A percentile compares a stretch with the other conserved stretches of the same genome.
Conservation (phyloP, 2,113 vertebrate species). For the Phrynosoma platyrhinos region DNA sequence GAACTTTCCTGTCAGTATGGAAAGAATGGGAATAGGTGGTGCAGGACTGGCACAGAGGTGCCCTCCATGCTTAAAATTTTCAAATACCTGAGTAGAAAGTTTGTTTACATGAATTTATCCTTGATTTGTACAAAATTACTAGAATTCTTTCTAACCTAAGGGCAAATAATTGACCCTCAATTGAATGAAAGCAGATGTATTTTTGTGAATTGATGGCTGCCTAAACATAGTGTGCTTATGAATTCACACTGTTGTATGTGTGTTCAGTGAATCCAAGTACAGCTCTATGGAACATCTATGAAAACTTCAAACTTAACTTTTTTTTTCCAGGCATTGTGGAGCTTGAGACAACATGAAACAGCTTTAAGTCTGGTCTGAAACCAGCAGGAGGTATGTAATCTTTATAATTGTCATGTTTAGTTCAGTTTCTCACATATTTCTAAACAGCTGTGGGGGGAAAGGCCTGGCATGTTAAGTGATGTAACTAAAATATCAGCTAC, state of each 20-base stretch:
- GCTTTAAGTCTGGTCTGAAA: background rate
- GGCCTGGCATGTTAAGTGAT: constrained; percentile 7
- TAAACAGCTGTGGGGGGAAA: background rate
- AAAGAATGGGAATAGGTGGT: too few relatives aligned
- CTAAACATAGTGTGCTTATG: background rate
- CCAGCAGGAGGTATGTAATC: background rate
- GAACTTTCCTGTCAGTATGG: too few relatives aligned
- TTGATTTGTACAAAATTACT: too few relatives aligned
- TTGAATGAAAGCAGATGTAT: too few relatives aligned
- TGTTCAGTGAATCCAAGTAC: background rate
- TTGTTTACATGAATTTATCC: too few relatives aligned
- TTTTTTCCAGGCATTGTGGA: background rate
- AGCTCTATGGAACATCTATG: background rate
- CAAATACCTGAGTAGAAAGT: too few relatives aligned
- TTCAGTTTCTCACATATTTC: background rate
- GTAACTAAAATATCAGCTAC: constrained; percentile 1
- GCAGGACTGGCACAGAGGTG: too few relatives aligned
- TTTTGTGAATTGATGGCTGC: background rate
- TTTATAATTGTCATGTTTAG: background rate
- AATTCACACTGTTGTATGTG: background rate
- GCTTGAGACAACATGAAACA: background rate
- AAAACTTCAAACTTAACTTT: background rate
- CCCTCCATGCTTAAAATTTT: too few relatives aligned
- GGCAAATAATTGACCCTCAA: too few relatives aligned
- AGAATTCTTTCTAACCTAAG: too few relatives aligned